Conservation (phyloP, 2,888 invertebrate species). For the Leptopilina syphax region DNA sequence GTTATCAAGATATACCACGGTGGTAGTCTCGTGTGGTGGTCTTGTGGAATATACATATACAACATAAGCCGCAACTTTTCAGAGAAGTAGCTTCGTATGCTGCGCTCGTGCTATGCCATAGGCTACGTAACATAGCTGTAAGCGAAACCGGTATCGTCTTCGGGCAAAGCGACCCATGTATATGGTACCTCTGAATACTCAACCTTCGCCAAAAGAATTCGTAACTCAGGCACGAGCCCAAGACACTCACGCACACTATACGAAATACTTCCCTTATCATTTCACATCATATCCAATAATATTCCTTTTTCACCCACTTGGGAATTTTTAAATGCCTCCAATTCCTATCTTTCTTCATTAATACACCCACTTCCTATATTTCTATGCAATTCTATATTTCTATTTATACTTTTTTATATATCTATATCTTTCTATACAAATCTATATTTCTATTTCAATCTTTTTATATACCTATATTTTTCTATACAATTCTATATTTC, state of each 20-base stretch:
- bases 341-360: too few relatives aligned
- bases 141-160: conserved; percentile 65
- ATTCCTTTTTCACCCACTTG: neutral
- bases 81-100: conserved; percentile 63
- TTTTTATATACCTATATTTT: too few relatives aligned
- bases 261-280: neutral
- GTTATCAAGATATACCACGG: conserved; percentile 65
- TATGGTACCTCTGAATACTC: conserved; percentile 44
- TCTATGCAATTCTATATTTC: too few relatives aligned
- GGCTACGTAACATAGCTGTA: conserved; percentile 63
- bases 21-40: conserved; percentile 64
- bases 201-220: conserved; percentile 44
- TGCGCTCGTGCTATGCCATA: conserved; percentile 62
- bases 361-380: too few relatives aligned
- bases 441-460: too few relatives aligned
- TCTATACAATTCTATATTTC: too few relatives aligned
- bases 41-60: conserved; percentile 59
- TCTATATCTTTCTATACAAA: too few relatives aligned
- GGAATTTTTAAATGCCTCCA: neutral
- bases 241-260: neutral
- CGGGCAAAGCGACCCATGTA: conserved; percentile 45
- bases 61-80: conserved; percentile 54
- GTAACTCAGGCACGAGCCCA: conserved; percentile 44
- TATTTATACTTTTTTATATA: too few relatives aligned
- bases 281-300: neutral